Evolutionary conservation across 1,140 invertebrate genomes (phyloP).

Genomic region (Acromyrmex charruanus): DNA sequence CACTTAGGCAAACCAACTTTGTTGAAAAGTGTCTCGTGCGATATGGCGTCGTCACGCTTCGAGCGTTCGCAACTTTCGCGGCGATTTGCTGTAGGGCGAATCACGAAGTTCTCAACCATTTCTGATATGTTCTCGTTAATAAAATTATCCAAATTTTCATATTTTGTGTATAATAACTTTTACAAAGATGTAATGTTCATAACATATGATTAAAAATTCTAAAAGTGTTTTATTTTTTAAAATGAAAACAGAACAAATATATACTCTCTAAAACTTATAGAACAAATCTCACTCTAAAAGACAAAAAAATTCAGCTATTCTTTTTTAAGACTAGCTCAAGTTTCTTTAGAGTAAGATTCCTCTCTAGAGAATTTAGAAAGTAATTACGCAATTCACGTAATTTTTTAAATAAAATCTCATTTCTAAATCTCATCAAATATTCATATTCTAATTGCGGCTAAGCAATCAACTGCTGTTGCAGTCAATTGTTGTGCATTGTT

Average conservation of each 20-base stretch:
- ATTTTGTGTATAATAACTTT: not conserved
- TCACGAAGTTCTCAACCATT: not conserved
- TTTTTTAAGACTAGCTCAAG: too few relatives aligned
- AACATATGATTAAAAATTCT: not conserved
- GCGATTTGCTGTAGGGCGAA: not conserved
- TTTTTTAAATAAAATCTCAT: not conserved
- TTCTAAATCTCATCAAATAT: not conserved
- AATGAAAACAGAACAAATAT: not conserved
- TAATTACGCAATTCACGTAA: not conserved
- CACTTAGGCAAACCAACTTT: not conserved
- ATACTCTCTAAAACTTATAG: too few relatives aligned
- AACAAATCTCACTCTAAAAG: too few relatives aligned
- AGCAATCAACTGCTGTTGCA: constrained; percentile 61
- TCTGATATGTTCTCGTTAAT: not conserved
- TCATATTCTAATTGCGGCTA: constrained; percentile 18
- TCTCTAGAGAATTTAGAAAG: too few relatives aligned
- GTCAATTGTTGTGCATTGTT: too few relatives aligned
- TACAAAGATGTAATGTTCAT: not conserved
- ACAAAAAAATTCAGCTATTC: too few relatives aligned
- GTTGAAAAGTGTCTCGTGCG: not conserved
- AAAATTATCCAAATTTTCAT: not conserved
- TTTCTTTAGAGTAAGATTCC: too few relatives aligned
- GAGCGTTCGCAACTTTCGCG: not conserved
- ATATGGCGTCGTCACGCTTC: constrained; percentile 25
- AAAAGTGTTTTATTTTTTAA: not conserved